Conservation (phyloP, 2,888 invertebrate species). For the Drosophila incognita region DNA sequence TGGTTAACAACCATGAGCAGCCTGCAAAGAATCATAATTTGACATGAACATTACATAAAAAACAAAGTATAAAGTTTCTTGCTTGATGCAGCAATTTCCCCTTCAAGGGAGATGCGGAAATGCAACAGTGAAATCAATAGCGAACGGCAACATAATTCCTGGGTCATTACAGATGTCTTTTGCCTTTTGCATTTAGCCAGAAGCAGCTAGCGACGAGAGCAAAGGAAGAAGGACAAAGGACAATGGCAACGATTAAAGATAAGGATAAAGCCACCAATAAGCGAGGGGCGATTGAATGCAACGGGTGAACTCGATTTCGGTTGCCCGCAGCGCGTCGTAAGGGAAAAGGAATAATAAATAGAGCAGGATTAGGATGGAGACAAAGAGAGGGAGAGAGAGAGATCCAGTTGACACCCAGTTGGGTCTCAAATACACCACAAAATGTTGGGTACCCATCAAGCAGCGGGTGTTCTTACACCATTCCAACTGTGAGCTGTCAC, state of each 20-base stretch:
- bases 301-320: constrained; percentile 42
- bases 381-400: not conserved
- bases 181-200: constrained; percentile 11
- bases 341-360: not conserved
- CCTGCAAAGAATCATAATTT: too few species aligned
- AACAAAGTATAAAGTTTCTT: not conserved
- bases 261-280: constrained; percentile 54
- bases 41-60: not conserved
- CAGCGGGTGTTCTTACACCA: constrained; percentile 33
- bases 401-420: constrained; percentile 32
- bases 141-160: constrained; percentile 13
- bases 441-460: constrained; percentile 38
- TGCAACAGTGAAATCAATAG: constrained; percentile 29
- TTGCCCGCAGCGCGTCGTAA: constrained; percentile 40
- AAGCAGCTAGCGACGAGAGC: not conserved
- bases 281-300: constrained; percentile 42
- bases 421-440: constrained; percentile 53
- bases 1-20: not conserved
- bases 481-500: constrained; percentile 44
- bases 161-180: constrained; percentile 2
- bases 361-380: not conserved
- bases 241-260: constrained; percentile 39
- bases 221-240: not conserved
- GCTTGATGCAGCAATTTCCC: constrained; percentile 42
- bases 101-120: constrained; percentile 42